These are phyloP conservation scores for Ptilonorhynchus violaceus DNA, from an alignment of 2,113 vertebrate genomes.

Conservation along the genomic window DNA sequence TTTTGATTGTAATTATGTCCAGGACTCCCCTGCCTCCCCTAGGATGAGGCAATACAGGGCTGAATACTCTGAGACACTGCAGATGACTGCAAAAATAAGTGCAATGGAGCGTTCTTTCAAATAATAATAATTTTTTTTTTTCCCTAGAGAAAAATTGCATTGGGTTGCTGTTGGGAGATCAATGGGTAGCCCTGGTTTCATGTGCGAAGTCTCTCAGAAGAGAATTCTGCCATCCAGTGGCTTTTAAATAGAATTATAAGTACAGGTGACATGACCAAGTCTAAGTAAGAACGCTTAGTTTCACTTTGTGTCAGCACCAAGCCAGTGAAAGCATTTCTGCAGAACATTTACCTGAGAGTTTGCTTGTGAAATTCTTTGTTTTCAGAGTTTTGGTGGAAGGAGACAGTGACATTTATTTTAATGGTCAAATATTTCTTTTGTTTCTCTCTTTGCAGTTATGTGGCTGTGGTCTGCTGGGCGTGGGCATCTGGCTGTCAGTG, in stretches of 20 bases:
- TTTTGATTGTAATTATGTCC: background rate
- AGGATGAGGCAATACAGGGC: background rate
- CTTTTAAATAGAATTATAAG: background rate
- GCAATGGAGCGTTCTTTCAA: background rate
- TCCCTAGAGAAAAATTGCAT: background rate
- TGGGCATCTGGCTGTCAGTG: slow-evolving; percentile 98
- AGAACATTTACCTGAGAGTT: background rate
- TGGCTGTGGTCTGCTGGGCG: slow-evolving; percentile 94
- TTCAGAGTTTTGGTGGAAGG: background rate
- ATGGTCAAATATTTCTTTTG: background rate
- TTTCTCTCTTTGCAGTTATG: slow-evolving; percentile 84
- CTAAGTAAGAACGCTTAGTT: background rate
- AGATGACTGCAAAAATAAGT: background rate
- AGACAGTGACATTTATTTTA: background rate
- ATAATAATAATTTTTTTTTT: background rate
- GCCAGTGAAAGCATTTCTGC: background rate
- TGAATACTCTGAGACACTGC: background rate
- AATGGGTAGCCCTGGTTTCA: background rate
- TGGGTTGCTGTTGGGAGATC: background rate
- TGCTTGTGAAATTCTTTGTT: background rate
- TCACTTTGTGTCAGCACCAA: background rate
- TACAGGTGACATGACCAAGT: background rate
- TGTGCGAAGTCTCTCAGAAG: background rate
- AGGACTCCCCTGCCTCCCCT: background rate
- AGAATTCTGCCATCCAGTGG: background rate